Evolutionary conservation across 2,797 vertebrate genomes (phyloP).

Genomic region (Lepus oiostolus): DNA sequence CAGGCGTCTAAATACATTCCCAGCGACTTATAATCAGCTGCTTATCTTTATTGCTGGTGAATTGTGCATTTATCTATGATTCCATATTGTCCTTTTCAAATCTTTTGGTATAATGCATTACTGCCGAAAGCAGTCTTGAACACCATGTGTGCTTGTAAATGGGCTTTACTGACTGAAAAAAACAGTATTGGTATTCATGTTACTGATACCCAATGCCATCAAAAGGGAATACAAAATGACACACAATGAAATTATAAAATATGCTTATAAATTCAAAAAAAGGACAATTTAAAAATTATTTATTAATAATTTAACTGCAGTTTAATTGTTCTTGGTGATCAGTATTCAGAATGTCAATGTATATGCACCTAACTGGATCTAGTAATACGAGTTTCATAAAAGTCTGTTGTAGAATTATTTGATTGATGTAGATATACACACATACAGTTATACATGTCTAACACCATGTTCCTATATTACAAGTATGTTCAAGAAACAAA

Average conservation of each 20-base stretch:
- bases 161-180: background rate
- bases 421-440: background rate
- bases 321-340: background rate
- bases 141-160: background rate
- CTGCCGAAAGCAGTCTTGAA: background rate
- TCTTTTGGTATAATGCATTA: background rate
- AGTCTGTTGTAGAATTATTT: background rate
- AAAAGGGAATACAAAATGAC: background rate
- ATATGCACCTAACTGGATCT: background rate
- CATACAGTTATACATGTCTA: background rate
- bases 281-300: background rate
- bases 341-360: conserved; percentile 6
- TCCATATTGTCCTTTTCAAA: background rate
- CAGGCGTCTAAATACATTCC: background rate
- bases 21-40: background rate
- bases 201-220: background rate
- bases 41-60: background rate
- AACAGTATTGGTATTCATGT: background rate
- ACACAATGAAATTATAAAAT: background rate
- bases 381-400: conserved; percentile 1
- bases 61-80: background rate
- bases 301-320: background rate
- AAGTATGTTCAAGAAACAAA: background rate
- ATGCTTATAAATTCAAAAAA: conserved; percentile 5
- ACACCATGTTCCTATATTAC: background rate